Evolutionary conservation across 2,113 vertebrate genomes (phyloP), one percentile per base, ranked within the genome.

Genomic region (Pterocles orientalis): DNA sequence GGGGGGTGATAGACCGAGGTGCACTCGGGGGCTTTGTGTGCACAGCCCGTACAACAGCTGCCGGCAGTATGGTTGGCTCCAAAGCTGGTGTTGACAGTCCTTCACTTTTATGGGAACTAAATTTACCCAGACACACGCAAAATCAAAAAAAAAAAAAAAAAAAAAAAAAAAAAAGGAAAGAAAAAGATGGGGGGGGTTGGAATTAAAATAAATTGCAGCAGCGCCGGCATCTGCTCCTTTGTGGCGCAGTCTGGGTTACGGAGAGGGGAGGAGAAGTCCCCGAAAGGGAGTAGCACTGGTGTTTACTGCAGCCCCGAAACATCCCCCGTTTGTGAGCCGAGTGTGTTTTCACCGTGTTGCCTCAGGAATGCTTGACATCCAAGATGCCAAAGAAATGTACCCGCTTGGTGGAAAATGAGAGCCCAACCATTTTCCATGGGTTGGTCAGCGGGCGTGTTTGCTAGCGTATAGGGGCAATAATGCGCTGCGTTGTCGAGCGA

Each of bases 61-160:
- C 94, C 2, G 83, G 81, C 97, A 94, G 92, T 93, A 93, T 96
- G 90, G 96, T 95, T 95, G 95, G 96, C 96, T 97, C 93, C 94
- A 91, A 88, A 97, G 79, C 85, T 88, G 51, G 95, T 90, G 96
- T 91, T 97, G 97, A 97, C 97, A 97, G 96, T 93, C 78, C 90
- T 96, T 97, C 95, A 96, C 93, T 97, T 97, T 97, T 97, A 97
- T 97, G 96, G 96, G 96, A 97, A 97, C 97, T 97, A 97, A 97
- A 97, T 97, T 97, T 97, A 97, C 95, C 94, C 96, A 95, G 92
- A 96, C 96, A 97, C 96, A 97, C 69, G 86, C 90, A 97, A 96
- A 97, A 97, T 56, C 18, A 82, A 94, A 96, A 94, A 84, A 93
- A 95, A 56, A 70, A 75, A 79, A 65, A 53, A 75, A 48, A 65